phyloP scores from a whole-genome alignment of 2,113 vertebrate genomes.

The Labeo catla region DNA sequence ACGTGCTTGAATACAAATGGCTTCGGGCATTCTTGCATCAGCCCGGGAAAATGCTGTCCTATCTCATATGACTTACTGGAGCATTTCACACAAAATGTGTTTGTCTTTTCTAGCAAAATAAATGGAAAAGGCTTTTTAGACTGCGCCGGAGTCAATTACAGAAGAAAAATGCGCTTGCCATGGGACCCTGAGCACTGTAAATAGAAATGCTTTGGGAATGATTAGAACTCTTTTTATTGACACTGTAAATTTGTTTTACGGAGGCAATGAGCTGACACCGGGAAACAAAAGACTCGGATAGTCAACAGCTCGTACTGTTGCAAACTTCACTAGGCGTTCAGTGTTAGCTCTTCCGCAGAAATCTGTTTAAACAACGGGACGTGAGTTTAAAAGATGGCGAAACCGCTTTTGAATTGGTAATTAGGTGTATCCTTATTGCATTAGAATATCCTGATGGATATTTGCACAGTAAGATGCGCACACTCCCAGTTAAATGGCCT shows the following conservation, averaged over 20 bases:
- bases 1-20: slow-evolving; percentile 53
- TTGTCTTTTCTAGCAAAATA: slow-evolving; percentile 35
- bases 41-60: neutral
- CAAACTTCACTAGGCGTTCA: neutral
- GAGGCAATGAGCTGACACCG: slow-evolving; percentile 68
- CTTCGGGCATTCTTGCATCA: neutral
- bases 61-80: neutral
- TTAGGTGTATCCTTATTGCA: neutral
- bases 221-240: slow-evolving; percentile 79
- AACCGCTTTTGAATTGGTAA: neutral
- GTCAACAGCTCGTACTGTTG: neutral
- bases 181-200: slow-evolving; percentile 63
- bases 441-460: slow-evolving; percentile 1
- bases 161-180: slow-evolving; percentile 62
- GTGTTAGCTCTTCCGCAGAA: neutral
- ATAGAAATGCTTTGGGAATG: slow-evolving; percentile 68
- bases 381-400: neutral
- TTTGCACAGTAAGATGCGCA: neutral
- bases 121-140: slow-evolving; percentile 10
- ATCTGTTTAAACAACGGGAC: neutral
- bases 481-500: slow-evolving; percentile 15
- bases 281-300: slow-evolving; percentile 67
- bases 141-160: slow-evolving; percentile 48
- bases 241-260: slow-evolving; percentile 75
- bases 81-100: slow-evolving; percentile 38